phyloP scores from a whole-genome alignment of 2,797 vertebrate species.

The Xenentodon cancila region DNA sequence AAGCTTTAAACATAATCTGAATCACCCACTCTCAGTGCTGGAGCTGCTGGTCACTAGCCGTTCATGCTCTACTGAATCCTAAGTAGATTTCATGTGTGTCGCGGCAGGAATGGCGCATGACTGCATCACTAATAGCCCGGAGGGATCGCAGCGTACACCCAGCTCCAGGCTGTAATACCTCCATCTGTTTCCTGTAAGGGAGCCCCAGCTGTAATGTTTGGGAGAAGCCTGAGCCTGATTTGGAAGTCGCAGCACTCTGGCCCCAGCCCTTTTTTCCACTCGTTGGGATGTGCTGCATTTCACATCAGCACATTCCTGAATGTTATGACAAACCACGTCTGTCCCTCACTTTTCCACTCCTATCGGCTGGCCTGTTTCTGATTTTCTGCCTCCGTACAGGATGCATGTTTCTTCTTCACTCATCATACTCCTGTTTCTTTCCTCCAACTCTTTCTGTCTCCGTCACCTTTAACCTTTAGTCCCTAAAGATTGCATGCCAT shows the following conservation, averaged over 20 bases:
- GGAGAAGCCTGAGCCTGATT: conserved; percentile 58
- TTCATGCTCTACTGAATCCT: conserved; percentile 33
- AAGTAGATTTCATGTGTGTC: conserved; percentile 43
- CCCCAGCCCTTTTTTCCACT: conserved; percentile 10
- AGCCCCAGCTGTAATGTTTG: conserved; percentile 56
- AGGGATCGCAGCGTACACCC: conserved; percentile 42
- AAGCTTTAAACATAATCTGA: conserved; percentile 24
- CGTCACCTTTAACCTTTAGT: conserved; percentile 39
- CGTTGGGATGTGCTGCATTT: conserved; percentile 21
- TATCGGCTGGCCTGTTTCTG: conserved; percentile 2
- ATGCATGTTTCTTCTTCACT: not conserved
- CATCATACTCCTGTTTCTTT: conserved; percentile 18
- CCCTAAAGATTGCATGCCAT: conserved; percentile 32
- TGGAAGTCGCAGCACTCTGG: conserved; percentile 41
- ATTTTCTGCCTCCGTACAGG: conserved; percentile 5
- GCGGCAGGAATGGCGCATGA: conserved; percentile 38
- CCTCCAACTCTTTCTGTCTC: conserved; percentile 23
- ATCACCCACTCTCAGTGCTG: conserved; percentile 11
- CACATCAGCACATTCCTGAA: conserved; percentile 5
- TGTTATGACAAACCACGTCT: conserved; percentile 9
- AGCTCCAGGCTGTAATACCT: conserved; percentile 58
- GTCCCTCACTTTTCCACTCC: not conserved
- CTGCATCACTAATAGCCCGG: conserved; percentile 34
- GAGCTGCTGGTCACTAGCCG: conserved; percentile 26
- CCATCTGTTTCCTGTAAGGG: conserved; percentile 68